Conservation (phyloP, 2,113 vertebrate species). For the Guaruba guarouba region DNA sequence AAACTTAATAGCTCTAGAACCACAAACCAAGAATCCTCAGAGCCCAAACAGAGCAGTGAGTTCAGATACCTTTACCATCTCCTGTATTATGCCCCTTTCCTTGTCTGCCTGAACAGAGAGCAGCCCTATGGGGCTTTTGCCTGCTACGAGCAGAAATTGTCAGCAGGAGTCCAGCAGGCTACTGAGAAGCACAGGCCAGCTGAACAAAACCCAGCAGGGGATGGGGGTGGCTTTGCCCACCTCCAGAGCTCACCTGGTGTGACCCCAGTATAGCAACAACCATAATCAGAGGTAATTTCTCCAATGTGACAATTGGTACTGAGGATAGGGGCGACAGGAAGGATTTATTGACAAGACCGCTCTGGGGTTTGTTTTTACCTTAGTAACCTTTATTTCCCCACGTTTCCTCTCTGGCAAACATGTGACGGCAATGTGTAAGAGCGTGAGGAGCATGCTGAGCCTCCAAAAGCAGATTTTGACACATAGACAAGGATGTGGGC, state of each 20-base stretch:
- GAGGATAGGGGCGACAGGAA: not conserved
- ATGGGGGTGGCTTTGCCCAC: not conserved
- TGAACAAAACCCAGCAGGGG: not conserved
- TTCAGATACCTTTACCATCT: not conserved
- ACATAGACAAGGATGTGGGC: not conserved
- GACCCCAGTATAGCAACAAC: not conserved
- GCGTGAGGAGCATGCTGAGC: not conserved
- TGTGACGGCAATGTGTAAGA: not conserved
- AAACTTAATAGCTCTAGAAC: slow-evolving; percentile 7
- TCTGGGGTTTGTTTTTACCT: slow-evolving; percentile 7
- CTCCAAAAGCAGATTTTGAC: not conserved
- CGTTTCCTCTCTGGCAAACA: slow-evolving; percentile 24
- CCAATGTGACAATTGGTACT: not conserved
- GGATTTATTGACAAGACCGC: not conserved
- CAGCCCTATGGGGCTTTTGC: not conserved
- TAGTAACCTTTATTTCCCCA: slow-evolving; percentile 21
- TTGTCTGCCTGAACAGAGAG: not conserved
- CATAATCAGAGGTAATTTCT: not conserved
- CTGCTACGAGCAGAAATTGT: not conserved
- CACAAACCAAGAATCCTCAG: not conserved
- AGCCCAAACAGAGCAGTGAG: not conserved
- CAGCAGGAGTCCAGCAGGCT: not conserved
- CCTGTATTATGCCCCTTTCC: not conserved
- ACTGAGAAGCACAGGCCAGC: not conserved
- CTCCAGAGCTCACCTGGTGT: not conserved